These are phyloP conservation scores for Chelonus formosanus DNA, from an alignment of 2,888 invertebrate genomes.

Conservation along the genomic window DNA sequence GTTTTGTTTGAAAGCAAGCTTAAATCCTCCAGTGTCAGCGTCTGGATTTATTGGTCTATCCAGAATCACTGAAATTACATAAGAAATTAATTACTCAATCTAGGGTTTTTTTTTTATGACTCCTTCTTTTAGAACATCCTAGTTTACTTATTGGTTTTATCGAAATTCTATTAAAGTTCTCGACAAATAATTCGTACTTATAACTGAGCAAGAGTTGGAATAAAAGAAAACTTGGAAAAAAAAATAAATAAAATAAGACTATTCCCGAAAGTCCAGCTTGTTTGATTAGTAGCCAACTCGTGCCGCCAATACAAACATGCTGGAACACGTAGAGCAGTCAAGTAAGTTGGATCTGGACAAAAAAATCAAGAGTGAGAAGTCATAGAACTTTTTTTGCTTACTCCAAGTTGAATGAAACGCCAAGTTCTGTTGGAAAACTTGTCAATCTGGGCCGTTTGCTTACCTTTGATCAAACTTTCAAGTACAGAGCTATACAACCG, in stretches of 20 bases:
- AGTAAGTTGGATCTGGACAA: constrained; percentile 6
- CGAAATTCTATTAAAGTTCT: constrained; percentile 6
- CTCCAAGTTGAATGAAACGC: constrained; percentile 2
- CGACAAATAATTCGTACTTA: constrained; percentile 11
- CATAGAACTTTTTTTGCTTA: constrained; percentile 5
- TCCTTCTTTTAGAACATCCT: not conserved
- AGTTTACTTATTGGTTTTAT: not conserved
- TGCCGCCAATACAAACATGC: constrained; percentile 41
- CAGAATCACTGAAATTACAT: constrained; percentile 74
- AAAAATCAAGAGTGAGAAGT: constrained; percentile 3
- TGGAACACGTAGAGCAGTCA: constrained; percentile 12
- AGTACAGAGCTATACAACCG: constrained; percentile 82
- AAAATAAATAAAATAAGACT: constrained; percentile 22
- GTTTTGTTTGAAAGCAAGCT: constrained; percentile 78
- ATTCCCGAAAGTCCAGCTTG: constrained; percentile 34
- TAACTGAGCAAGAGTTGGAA: not conserved
- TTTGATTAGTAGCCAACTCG: constrained; percentile 44
- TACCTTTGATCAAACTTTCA: constrained; percentile 88
- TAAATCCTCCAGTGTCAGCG: constrained; percentile 83
- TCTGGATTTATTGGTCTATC: constrained; percentile 76
- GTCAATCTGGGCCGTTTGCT: constrained; percentile 21
- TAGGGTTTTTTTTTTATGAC: not conserved
- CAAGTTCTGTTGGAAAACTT: constrained; percentile 16
- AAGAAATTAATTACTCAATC: not conserved
- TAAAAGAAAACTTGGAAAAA: constrained; percentile 19